Evolutionary conservation across 2,888 invertebrate genomes (phyloP), one percentile per base, ranked within the genome.

Genomic region (Diabrotica balteata): DNA sequence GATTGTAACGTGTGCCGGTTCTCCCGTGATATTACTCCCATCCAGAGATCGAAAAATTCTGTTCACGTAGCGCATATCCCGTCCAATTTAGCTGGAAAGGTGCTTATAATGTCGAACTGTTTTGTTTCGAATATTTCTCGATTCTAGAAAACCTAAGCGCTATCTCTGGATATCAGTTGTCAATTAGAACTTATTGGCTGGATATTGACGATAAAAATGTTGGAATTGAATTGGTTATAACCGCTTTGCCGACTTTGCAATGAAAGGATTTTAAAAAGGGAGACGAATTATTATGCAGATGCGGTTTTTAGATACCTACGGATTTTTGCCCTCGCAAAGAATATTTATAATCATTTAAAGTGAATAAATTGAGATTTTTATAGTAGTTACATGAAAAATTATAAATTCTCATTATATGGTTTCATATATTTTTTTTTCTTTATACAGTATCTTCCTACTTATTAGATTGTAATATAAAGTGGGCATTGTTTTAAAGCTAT

Each of bases 1-100:
- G 67, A 62, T 62, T 67, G 62, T 62, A 67, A 59, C 66, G 59
- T 54, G 59, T 60, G 54, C 62, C 22, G 61, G 61, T 17, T 52
- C 45, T 58, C 45, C 45, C 55, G 55, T 58, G 64, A 64, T 64
- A 59, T 64, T 58, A 59, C 64, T n/a, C 58, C 44, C 58, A 47
- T 51, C 45, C 61, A 44, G 51, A 9, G 52, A n/a, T 9, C 9
- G 47, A 47, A 47, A 17, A 58, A 64, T 64, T 64, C 64, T 43
- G 52, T 51, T 46, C 64, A 64, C 64, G 64, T 64, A 64, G 11
- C 64, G 52, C 17, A 58, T 64, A 58, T 64, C 64, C 64, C 64
- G 42, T 64, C 55, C 64, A 64, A 64, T 64, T 64, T 64, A 58
- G 58, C 64, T 52, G 7, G 32, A 44, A 52, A 64, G 63, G 64